Percentiles rank a stretch among this genome's conserved stretches.
These are phyloP conservation scores for Neoascia interrupta DNA, from an alignment of 2,888 invertebrate genomes.

Conservation along the genomic window DNA sequence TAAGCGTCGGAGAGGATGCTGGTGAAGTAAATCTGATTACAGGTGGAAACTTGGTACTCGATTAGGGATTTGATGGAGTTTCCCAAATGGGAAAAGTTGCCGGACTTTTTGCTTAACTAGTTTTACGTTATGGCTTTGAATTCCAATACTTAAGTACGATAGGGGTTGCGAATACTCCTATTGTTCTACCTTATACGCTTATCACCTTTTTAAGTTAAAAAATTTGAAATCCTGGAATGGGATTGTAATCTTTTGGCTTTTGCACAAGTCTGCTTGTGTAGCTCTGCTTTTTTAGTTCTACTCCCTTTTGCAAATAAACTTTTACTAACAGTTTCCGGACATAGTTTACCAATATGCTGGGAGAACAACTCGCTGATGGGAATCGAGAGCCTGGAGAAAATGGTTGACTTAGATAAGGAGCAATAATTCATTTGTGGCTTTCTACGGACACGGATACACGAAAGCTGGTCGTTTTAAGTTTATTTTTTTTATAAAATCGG, in stretches of 20 bases:
- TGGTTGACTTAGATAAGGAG: too few relatives aligned
- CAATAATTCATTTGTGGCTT: too few relatives aligned
- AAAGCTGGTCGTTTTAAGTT: too few relatives aligned
- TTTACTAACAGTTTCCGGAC: slow-evolving; percentile 36
- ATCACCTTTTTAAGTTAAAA: slow-evolving; percentile 7
- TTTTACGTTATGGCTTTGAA: slow-evolving; percentile 41
- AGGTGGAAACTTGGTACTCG: slow-evolving; percentile 61
- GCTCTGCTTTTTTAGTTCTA: neutral
- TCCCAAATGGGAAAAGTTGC: slow-evolving; percentile 58
- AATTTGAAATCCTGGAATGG: too few relatives aligned
- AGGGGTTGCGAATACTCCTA: neutral
- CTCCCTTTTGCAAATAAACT: slow-evolving; percentile 27
- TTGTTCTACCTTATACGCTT: neutral
- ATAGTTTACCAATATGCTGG: too few relatives aligned
- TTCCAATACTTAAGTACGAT: slow-evolving; percentile 42
- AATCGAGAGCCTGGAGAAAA: too few relatives aligned
- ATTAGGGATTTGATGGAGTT: slow-evolving; percentile 67
- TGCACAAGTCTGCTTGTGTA: too few relatives aligned
- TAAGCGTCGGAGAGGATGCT: slow-evolving; percentile 1
- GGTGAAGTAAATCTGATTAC: slow-evolving; percentile 62
- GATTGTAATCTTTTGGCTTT: slow-evolving; percentile 24
- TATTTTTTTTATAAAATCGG: too few relatives aligned
- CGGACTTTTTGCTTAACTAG: slow-evolving; percentile 56
- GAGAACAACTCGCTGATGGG: too few relatives aligned
- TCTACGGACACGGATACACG: too few relatives aligned